Evolutionary conservation across 2,888 invertebrate genomes (phyloP).

Genomic region (Eretmocerus hayati): DNA sequence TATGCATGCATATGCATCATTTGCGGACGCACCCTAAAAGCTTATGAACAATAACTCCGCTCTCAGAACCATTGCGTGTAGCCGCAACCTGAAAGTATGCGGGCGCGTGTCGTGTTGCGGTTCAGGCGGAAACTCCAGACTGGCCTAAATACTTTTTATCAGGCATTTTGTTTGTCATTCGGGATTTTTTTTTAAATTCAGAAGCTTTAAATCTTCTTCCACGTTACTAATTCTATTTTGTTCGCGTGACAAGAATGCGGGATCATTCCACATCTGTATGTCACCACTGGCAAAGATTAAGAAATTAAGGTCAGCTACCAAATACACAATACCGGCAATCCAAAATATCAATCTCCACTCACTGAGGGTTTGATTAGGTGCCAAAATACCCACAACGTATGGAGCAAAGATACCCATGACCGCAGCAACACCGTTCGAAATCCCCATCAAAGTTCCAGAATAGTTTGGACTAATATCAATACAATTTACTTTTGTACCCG

Average conservation of each 20-base stretch:
- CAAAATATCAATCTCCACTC: constrained; percentile 68
- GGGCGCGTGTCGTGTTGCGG: too few species aligned
- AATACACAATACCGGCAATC: constrained; percentile 62
- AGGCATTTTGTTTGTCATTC: too few species aligned
- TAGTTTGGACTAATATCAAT: constrained; percentile 43
- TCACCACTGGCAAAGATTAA: constrained; percentile 63
- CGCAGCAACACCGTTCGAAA: constrained; percentile 55
- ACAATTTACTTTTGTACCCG: constrained; percentile 41
- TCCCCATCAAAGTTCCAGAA: constrained; percentile 40
- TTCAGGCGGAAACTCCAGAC: too few species aligned
- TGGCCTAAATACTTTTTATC: too few species aligned
- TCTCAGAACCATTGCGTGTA: too few species aligned
- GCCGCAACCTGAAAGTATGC: too few species aligned
- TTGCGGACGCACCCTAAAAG: too few species aligned
- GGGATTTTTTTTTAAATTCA: not conserved
- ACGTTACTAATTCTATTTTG: too few species aligned
- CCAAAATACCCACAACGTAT: constrained; percentile 56
- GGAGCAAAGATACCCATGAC: constrained; percentile 62
- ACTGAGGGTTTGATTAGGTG: constrained; percentile 46
- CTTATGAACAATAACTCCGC: too few species aligned
- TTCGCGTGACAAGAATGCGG: too few species aligned
- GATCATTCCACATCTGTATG: constrained; percentile 65
- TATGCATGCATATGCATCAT: too few species aligned
- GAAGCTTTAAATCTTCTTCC: not conserved
- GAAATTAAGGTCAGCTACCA: constrained; percentile 59